Conservation (phyloP, 35 echinoderm and acorn worm genomes). For the Ophiothrix spiculata region DNA sequence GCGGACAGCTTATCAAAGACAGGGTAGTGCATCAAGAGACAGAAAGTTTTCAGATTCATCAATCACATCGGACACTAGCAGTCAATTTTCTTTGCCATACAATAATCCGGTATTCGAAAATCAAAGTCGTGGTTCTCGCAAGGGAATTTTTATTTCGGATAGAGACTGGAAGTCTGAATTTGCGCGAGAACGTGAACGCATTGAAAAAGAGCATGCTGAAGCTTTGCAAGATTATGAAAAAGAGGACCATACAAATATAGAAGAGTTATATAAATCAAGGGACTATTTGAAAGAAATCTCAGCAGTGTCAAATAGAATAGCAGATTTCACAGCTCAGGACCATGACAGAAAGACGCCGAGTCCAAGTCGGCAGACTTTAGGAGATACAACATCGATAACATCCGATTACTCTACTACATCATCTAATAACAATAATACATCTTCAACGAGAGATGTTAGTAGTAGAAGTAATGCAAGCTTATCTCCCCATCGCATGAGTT, state of each 20-base stretch:
- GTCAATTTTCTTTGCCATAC: conserved; percentile 3
- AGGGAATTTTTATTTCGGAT: not conserved
- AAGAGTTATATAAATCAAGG: conserved; percentile 70
- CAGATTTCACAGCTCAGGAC: conserved; percentile 29
- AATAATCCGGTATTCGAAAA: not conserved
- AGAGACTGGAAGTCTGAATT: conserved; percentile 67
- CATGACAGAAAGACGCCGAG: not conserved
- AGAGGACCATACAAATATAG: conserved; percentile 80
- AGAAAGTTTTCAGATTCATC: conserved; percentile 41
- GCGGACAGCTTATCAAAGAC: conserved; percentile 1
- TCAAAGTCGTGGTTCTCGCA: conserved; percentile 16
- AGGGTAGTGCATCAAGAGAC: conserved; percentile 29
- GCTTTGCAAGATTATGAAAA: conserved; percentile 85
- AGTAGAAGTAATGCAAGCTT: conserved; percentile 29
- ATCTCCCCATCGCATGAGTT: conserved; percentile 36
- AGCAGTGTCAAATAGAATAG: conserved; percentile 66
- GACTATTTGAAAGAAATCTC: conserved; percentile 69
- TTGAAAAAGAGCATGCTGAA: conserved; percentile 68
- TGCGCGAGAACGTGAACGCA: conserved; percentile 60
- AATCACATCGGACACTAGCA: conserved; percentile 31
- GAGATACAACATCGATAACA: conserved; percentile 57
- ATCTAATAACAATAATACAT: conserved; percentile 82
- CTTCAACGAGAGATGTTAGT: conserved; percentile 34
- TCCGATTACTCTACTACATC: conserved; percentile 72
- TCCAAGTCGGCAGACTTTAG: not conserved